Percentiles rank a stretch among this genome's conserved stretches.
phyloP scores from a whole-genome alignment of 2,888 invertebrate species.

The Xanthorhoe designata region DNA sequence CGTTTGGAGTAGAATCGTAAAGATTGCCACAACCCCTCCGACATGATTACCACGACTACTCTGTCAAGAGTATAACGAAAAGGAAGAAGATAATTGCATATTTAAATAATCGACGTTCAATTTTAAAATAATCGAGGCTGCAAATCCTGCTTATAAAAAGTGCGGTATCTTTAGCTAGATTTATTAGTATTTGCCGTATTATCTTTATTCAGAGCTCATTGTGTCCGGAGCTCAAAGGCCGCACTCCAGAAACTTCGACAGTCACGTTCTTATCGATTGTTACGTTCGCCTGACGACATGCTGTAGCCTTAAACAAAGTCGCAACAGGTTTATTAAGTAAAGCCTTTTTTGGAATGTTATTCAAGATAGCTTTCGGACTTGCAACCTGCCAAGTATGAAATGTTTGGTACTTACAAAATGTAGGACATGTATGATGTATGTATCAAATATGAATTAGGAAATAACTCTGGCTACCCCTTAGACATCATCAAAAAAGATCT shows the following conservation, averaged over 20 bases:
- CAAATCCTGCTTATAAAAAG: not conserved
- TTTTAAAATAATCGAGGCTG: not conserved
- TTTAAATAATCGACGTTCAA: not conserved
- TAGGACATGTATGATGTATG: too few species aligned
- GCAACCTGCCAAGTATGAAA: too few species aligned
- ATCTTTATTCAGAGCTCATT: constrained; percentile 8
- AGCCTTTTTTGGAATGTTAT: not conserved
- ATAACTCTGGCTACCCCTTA: too few species aligned
- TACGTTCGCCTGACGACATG: constrained; percentile 31
- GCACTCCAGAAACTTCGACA: constrained; percentile 33
- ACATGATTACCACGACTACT: too few species aligned
- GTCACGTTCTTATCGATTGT: constrained; percentile 40
- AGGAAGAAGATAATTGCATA: too few species aligned
- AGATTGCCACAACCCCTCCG: too few species aligned
- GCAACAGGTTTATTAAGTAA: constrained; percentile 44
- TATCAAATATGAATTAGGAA: too few species aligned
- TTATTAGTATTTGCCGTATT: not conserved
- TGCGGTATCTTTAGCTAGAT: not conserved
- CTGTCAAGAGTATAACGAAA: too few species aligned
- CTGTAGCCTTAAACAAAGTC: constrained; percentile 17
- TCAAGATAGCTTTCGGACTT: not conserved
- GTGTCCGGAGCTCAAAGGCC: constrained; percentile 17
- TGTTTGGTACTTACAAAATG: too few species aligned
- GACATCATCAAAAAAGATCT: too few species aligned
- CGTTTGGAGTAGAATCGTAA: too few species aligned